phyloP scores from a whole-genome alignment of 2,113 vertebrate genomes.

The Ptychochromis oligacanthus region DNA sequence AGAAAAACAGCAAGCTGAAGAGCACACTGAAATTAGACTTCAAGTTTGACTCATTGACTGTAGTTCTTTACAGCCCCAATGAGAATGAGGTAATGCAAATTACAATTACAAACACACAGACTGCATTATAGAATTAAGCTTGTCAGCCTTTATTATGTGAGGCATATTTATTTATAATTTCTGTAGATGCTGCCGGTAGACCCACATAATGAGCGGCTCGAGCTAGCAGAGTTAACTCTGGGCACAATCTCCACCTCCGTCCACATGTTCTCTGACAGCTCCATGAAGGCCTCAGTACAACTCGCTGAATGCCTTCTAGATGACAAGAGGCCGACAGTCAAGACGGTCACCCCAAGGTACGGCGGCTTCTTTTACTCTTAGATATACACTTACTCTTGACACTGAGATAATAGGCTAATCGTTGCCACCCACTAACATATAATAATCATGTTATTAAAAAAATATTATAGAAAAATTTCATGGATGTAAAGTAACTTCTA shows the following conservation, averaged over 20 bases:
- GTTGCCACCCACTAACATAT: background rate
- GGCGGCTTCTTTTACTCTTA: background rate
- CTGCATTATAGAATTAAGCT: background rate
- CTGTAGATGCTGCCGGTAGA: constrained; percentile 67
- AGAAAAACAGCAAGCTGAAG: constrained; percentile 83
- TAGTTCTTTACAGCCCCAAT: constrained; percentile 85
- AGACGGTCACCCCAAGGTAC: constrained; percentile 91
- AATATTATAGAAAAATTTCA: too few species aligned
- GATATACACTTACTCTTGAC: background rate
- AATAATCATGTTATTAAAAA: background rate
- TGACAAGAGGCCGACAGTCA: constrained; percentile 88
- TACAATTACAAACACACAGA: background rate
- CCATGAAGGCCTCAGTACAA: constrained; percentile 87
- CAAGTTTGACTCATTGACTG: constrained; percentile 90
- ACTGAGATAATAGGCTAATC: background rate
- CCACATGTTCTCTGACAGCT: constrained; percentile 89
- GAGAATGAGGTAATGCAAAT: constrained; percentile 80
- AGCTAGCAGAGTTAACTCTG: constrained; percentile 92
- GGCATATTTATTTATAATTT: background rate
- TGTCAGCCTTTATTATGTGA: background rate
- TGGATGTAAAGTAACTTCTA: background rate
- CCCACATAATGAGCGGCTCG: constrained; percentile 84
- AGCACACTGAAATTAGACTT: constrained; percentile 89
- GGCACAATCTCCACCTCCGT: constrained; percentile 88
- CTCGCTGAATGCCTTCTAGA: constrained; percentile 91